These are phyloP conservation scores for Jaculus jaculus DNA, from an alignment of 2,113 vertebrate genomes.

Conservation along the genomic window DNA sequence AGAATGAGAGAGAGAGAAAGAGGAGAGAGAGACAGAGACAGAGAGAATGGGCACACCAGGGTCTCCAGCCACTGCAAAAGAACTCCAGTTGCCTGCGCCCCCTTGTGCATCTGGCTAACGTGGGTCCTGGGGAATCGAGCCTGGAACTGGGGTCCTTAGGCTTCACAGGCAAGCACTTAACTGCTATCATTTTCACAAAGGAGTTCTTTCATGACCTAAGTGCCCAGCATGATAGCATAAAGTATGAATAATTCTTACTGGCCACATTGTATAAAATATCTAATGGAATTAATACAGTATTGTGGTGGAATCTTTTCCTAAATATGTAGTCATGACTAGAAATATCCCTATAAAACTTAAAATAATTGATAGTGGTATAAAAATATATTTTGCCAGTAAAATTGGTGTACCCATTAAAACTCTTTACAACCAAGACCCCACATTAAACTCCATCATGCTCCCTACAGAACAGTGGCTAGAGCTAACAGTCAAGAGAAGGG, in stretches of 20 bases:
- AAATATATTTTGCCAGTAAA: not conserved
- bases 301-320: not conserved
- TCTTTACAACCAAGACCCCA: not conserved
- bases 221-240: not conserved
- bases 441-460: not conserved
- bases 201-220: not conserved
- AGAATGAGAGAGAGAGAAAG: too few species aligned
- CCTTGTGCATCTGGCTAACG: too few species aligned
- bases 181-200: not conserved
- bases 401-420: not conserved
- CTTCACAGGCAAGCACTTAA: too few species aligned
- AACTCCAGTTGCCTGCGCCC: too few species aligned
- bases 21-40: too few species aligned
- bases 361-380: not conserved
- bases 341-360: not conserved
- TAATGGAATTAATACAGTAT: not conserved
- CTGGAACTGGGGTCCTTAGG: too few species aligned
- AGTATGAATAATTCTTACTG: not conserved
- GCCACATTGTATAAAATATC: not conserved
- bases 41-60: too few species aligned
- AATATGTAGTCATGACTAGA: not conserved
- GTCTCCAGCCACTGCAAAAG: too few species aligned
- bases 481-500: too few species aligned
- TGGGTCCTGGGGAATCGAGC: too few species aligned
- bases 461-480: too few species aligned